Evolutionary conservation across 2,113 vertebrate genomes (phyloP), one percentile per base, ranked within the genome.

Genomic region (Melozone crissalis): DNA sequence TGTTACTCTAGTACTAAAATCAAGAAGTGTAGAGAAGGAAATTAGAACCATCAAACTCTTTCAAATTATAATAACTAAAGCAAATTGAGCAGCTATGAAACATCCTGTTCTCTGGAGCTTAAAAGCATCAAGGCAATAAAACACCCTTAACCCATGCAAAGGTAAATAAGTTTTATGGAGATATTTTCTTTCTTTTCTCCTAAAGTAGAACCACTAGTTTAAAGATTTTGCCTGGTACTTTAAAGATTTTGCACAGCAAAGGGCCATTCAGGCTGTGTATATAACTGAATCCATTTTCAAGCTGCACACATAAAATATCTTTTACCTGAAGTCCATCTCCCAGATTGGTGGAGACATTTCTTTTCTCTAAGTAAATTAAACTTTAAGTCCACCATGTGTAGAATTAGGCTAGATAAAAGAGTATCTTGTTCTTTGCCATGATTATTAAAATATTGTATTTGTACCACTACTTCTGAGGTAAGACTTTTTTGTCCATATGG

Each of bases 1-100:
- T 75, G 58, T 89, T 94, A 93, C 88, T 87, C 84, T 11, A 84
- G 57, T 69, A 84, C 68, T 87, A 94, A 96, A 95, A 96, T 82
- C 83, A 89, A 79, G 90, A 78, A 68, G 89, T 0, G 0, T 31
- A 87, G 49, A 95, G 86, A 90, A 95, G 66, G 66, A 94, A 96
- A 96, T 92, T n/a, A 90, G 80, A 92, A 76, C 87, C 24, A 94
- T 79, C 76, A 90, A 92, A 78, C 66, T 94, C 80, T 92, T 89
- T 93, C 80, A 93, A 86, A 96, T 94, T 57, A 72, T 89, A 93
- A 90, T 66, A 96, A 90, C 94, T 93, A 75, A 82, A 90, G 83
- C 54, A 95, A 96, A 93, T 69, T 73, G 66, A 93, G 69, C 41
- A 91, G 77, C 92, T 92, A 90, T 33, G 66, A 94, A 90, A 89